These are phyloP conservation scores for Cranoglanis bouderius DNA, from an alignment of 2,113 vertebrate genomes.

Conservation along the genomic window DNA sequence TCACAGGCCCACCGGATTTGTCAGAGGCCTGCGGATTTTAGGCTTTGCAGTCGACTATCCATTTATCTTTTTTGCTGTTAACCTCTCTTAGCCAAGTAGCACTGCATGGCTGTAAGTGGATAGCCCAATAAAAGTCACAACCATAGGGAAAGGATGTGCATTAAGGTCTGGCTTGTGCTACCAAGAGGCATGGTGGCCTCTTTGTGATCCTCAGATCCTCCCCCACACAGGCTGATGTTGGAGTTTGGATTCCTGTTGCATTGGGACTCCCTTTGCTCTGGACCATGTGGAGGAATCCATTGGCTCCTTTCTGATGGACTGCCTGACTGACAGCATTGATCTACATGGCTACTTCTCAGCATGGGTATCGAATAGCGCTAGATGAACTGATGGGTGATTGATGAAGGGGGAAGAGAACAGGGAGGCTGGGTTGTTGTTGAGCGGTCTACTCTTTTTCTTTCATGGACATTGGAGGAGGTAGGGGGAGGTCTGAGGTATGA, in stretches of 20 bases:
- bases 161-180: constrained; percentile 32
- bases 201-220: constrained; percentile 6
- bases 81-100: constrained; percentile 11
- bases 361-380: constrained; percentile 53
- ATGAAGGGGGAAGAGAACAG: constrained; percentile 48
- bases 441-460: constrained; percentile 23
- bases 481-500: constrained; percentile 28
- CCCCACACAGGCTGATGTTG: neutral
- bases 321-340: constrained; percentile 59
- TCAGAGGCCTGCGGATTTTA: constrained; percentile 31
- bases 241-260: constrained; percentile 5
- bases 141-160: constrained; percentile 44
- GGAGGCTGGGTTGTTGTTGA: constrained; percentile 34
- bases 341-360: constrained; percentile 45
- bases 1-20: constrained; percentile 30
- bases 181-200: constrained; percentile 25
- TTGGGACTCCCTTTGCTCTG: constrained; percentile 27
- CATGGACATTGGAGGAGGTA: constrained; percentile 18
- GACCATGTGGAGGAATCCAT: constrained; percentile 45
- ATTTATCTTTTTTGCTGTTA: constrained; percentile 31
- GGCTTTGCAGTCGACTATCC: constrained; percentile 26
- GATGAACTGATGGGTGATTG: constrained; percentile 59
- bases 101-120: constrained; percentile 48
- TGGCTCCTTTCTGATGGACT: constrained; percentile 42
- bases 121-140: constrained; percentile 45